Evolutionary conservation across 2,888 invertebrate species (phyloP).

Genomic region (Eudasyphora cyanicolor): DNA sequence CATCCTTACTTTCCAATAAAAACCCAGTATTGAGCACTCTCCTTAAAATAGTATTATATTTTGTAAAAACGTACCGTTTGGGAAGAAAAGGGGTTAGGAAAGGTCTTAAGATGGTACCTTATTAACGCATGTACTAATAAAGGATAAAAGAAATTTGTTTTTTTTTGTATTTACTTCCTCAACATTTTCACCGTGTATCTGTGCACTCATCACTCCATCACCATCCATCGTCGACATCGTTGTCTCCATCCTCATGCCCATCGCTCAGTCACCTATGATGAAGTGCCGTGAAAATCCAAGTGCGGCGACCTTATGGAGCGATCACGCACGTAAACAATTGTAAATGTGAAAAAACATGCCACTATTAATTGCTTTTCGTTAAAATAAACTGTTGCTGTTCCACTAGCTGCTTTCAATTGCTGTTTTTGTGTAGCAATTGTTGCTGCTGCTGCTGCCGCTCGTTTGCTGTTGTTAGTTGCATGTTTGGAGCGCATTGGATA

Average conservation of each 20-base stretch:
- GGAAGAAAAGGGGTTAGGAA: too few species aligned
- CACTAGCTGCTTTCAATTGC: neutral
- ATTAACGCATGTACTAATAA: too few species aligned
- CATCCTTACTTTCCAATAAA: too few species aligned
- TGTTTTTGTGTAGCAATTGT: neutral
- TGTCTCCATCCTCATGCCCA: neutral
- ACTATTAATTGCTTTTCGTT: constrained; percentile 32
- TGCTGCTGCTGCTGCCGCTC: neutral
- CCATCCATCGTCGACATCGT: neutral
- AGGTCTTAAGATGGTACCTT: too few species aligned
- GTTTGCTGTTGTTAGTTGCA: neutral
- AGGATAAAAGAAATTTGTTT: too few species aligned
- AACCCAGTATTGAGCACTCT: too few species aligned
- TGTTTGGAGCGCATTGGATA: too few species aligned
- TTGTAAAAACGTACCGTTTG: too few species aligned
- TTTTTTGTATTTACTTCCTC: too few species aligned
- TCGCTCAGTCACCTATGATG: neutral
- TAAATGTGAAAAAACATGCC: constrained; percentile 31
- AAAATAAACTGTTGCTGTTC: constrained; percentile 13
- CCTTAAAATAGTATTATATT: too few species aligned
- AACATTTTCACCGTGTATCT: neutral
- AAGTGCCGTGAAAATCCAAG: neutral
- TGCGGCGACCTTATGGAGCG: constrained; percentile 17
- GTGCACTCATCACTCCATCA: neutral
- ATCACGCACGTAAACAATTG: constrained; percentile 54